Percentiles rank a stretch among this genome's conserved stretches.
phyloP scores from a whole-genome alignment of 2,113 vertebrate genomes.

The Phoxinus phoxinus region DNA sequence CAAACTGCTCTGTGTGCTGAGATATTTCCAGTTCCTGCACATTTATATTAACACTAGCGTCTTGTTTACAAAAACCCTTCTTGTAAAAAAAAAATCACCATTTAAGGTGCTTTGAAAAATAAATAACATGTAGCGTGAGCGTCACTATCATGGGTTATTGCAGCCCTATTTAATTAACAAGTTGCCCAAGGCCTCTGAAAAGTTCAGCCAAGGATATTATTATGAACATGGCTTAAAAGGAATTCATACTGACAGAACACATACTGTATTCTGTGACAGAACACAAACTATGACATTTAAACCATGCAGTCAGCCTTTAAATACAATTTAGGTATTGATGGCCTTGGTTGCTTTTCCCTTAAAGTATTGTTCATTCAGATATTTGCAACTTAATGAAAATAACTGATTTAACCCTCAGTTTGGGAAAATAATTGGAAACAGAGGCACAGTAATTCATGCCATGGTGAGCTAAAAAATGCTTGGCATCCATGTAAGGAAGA shows the following conservation, averaged over 20 bases:
- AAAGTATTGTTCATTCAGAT: not conserved
- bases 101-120: slow-evolving; percentile 13
- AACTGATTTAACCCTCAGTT: not conserved
- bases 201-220: slow-evolving; percentile 41
- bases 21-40: not conserved
- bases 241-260: slow-evolving; percentile 8
- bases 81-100: slow-evolving; percentile 3
- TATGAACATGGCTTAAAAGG: slow-evolving; percentile 36
- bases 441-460: not conserved
- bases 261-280: no score
- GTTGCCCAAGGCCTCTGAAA: not conserved
- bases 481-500: not conserved
- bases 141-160: not conserved
- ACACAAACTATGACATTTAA: not conserved
- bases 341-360: not conserved
- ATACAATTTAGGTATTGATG: not conserved
- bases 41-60: slow-evolving; percentile 8
- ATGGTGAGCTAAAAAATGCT: not conserved
- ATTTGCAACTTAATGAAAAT: not conserved
- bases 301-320: not conserved
- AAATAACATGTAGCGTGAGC: not conserved
- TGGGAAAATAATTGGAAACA: not conserved
- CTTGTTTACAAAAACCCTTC: not conserved
- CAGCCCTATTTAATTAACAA: slow-evolving; percentile 32
- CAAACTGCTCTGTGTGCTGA: slow-evolving; percentile 17